phyloP scores from a whole-genome alignment of 2,888 invertebrate genomes.

The Volucella zonaria region DNA sequence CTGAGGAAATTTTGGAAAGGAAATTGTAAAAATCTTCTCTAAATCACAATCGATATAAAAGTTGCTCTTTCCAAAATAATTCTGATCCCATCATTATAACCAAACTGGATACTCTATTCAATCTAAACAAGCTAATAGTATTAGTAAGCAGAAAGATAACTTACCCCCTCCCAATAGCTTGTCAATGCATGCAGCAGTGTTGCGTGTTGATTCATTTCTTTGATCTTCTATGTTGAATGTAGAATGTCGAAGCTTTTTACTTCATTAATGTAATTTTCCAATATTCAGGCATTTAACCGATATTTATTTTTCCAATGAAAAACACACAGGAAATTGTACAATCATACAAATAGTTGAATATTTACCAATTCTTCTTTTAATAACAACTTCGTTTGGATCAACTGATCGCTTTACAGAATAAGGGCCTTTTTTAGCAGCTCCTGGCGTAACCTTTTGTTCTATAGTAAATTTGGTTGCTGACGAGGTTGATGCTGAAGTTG shows the following conservation, averaged over 20 bases:
- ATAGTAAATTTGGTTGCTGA: slow-evolving; percentile 75
- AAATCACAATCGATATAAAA: no score
- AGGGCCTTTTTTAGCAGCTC: slow-evolving; percentile 74
- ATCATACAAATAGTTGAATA: slow-evolving; percentile 48
- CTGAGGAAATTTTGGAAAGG: no score
- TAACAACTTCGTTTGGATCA: slow-evolving; percentile 75
- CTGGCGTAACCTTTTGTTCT: slow-evolving; percentile 74
- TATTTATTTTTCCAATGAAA: neutral
- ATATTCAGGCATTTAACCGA: neutral
- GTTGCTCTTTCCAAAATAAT: no score
- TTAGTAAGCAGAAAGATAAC: no score
- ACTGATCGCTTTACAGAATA: slow-evolving; percentile 75
- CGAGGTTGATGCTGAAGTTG: slow-evolving; percentile 15
- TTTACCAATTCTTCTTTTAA: slow-evolving; percentile 77
- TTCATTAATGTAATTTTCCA: neutral
- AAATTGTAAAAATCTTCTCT: no score
- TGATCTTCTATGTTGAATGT: slow-evolving; percentile 22
- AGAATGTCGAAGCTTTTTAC: slow-evolving; percentile 13
- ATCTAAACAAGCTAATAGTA: no score
- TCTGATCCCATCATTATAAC: no score
- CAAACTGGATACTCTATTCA: no score
- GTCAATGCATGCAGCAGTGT: neutral
- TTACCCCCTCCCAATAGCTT: no score
- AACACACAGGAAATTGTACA: slow-evolving; percentile 11
- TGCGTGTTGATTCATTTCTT: neutral